These are phyloP conservation scores for Sinocyclocheilus anophthalmus DNA, from an alignment of 2,113 vertebrate species.

Conservation along the genomic window DNA sequence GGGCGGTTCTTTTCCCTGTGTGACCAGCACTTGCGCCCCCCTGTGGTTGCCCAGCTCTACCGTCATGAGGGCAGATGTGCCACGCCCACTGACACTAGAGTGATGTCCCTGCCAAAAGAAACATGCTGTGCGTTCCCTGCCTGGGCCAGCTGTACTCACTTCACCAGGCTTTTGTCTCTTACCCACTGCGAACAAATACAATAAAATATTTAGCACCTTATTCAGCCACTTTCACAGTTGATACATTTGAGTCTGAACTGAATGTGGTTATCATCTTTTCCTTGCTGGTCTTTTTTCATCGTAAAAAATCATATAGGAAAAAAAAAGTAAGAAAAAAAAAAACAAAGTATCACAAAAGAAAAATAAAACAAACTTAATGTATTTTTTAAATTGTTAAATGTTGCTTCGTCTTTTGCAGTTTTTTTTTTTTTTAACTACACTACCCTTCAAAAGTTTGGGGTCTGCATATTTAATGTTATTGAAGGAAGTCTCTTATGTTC, in stretches of 20 bases:
- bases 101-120: constrained; percentile 82
- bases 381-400: no score
- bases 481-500: no score
- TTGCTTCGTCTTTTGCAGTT: no score
- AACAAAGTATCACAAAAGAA: no score
- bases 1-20: constrained; percentile 78
- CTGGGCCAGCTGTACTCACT: constrained; percentile 69
- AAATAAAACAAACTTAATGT: no score
- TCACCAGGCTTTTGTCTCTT: constrained; percentile 77
- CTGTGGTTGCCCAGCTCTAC: constrained; percentile 80
- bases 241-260: not conserved
- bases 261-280: not conserved
- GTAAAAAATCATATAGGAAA: not conserved
- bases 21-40: constrained; percentile 76
- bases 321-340: no score
- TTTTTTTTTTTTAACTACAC: no score
- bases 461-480: no score
- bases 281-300: not conserved
- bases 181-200: constrained; percentile 65
- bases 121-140: constrained; percentile 75
- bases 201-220: not conserved
- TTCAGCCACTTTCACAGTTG: not conserved
- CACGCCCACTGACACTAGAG: constrained; percentile 77
- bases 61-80: constrained; percentile 81
- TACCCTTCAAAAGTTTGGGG: no score